These are phyloP conservation scores for Stomatorhinus walkeri DNA, from an alignment of 2,797 vertebrate species.

Conservation along the genomic window DNA sequence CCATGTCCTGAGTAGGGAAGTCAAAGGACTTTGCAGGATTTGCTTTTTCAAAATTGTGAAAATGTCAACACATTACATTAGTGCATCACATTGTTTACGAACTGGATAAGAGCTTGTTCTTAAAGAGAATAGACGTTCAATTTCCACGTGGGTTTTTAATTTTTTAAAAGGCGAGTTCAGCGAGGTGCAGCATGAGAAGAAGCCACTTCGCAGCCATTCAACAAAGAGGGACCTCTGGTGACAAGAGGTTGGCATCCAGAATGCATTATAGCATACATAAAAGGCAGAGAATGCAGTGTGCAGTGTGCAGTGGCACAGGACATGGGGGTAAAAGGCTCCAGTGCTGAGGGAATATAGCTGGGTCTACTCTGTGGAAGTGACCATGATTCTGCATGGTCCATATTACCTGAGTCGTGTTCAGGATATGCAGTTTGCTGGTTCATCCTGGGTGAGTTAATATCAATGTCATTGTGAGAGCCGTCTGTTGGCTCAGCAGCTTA, in stretches of 20 bases:
- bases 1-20: not conserved
- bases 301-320: not conserved
- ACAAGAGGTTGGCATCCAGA: not conserved
- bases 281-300: not conserved
- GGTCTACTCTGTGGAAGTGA: not conserved
- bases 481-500: not conserved
- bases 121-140: not conserved
- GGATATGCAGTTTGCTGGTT: not conserved
- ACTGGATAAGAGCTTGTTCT: not conserved
- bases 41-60: not conserved
- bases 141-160: not conserved
- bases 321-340: not conserved
- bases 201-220: not conserved
- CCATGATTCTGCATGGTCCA: not conserved
- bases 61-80: not conserved
- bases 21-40: not conserved
- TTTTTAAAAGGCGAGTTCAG: not conserved
- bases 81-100: not conserved
- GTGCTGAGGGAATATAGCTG: not conserved
- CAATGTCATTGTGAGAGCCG: not conserved
- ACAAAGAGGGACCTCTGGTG: not conserved
- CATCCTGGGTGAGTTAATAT: not conserved
- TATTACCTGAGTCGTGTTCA: not conserved
- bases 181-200: not conserved
- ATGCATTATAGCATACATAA: not conserved